Evolutionary conservation across 2,797 vertebrate species (phyloP), one percentile per base, ranked within the genome.

Genomic region (Chaenodraco wilsoni): DNA sequence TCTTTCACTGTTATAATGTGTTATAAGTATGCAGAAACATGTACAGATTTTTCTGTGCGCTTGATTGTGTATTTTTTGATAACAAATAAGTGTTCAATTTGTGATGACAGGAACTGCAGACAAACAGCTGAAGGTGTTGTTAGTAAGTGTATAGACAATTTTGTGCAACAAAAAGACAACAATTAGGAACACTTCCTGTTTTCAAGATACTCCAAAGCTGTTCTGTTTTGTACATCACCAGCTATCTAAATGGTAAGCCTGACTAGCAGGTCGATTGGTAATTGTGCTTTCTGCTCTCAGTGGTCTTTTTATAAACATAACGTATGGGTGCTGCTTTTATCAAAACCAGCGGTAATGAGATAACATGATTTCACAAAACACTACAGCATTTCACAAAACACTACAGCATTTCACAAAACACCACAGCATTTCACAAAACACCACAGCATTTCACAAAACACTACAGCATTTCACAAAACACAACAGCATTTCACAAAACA

Each of bases 21-120:
- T 76, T 59, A 90, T 89, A 85, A 91, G 91, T 92, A 93, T 94
- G 91, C 92, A 88, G 84, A 84, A 79, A 73, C 91, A 90, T 87
- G 87, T 37, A 56, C 44, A 40, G 60, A 64, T 63, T 59, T 60
- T 65, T 60, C 43, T 68, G 19, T 44, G 56, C 58, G 13, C 44
- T 6, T 40, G 44, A 46, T 65, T 58, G 60, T 55, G 56, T 60
- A 31, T 49, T 27, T 43, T 19, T 33, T 21, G 43, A 55, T 49
- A 43, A 69, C 17, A 31, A 63, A 72, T 83, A 50, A 73, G 69
- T 59, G 48, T 58, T 56, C 33, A 76, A 79, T 63, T 40, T 74
- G 43, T 51, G 46, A 69, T 63, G 65, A 57, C n/a, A 40, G n/a
- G 45, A 66, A 43, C 9, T 49, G 31, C 43, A 62, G 55, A 54